Percentiles rank a stretch among this genome's conserved stretches.
These are phyloP conservation scores for Hycleus cichorii DNA, from an alignment of 1,140 invertebrate genomes.

Conservation along the genomic window DNA sequence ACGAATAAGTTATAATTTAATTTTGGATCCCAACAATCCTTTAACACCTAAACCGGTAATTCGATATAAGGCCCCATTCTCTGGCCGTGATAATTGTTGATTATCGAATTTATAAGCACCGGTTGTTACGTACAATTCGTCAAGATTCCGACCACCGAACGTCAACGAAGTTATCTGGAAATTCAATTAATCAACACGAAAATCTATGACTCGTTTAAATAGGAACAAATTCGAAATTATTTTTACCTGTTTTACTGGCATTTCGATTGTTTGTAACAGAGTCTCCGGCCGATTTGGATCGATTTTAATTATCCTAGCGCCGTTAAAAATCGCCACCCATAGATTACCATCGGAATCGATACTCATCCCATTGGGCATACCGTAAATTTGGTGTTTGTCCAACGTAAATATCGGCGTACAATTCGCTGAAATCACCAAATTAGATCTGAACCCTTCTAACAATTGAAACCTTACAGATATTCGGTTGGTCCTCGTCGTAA, in stretches of 20 bases:
- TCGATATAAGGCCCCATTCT: constrained; percentile 58
- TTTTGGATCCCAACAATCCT: constrained; percentile 38
- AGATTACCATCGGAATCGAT: constrained; percentile 56
- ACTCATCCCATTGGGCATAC: constrained; percentile 60
- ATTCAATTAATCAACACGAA: not conserved
- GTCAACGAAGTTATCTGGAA: constrained; percentile 48
- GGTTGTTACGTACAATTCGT: constrained; percentile 44
- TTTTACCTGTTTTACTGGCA: constrained; percentile 22
- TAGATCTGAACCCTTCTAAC: not conserved
- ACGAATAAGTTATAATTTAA: constrained; percentile 3
- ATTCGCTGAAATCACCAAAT: not conserved
- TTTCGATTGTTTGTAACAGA: constrained; percentile 21
- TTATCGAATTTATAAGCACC: constrained; percentile 25
- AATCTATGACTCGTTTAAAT: not conserved
- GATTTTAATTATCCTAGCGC: constrained; percentile 29
- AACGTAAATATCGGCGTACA: constrained; percentile 7
- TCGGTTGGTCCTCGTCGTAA: constrained; percentile 59
- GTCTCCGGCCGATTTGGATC: constrained; percentile 33
- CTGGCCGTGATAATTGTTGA: constrained; percentile 43
- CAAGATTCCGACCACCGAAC: constrained; percentile 52
- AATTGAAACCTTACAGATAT: constrained; percentile 55
- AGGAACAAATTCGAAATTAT: not conserved
- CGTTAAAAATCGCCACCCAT: constrained; percentile 53
- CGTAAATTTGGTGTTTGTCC: constrained; percentile 24
- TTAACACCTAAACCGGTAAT: constrained; percentile 55